phyloP scores from a whole-genome alignment of 37 sponge, comb jelly and placozoan species.

The Oscarella lobularis region DNA sequence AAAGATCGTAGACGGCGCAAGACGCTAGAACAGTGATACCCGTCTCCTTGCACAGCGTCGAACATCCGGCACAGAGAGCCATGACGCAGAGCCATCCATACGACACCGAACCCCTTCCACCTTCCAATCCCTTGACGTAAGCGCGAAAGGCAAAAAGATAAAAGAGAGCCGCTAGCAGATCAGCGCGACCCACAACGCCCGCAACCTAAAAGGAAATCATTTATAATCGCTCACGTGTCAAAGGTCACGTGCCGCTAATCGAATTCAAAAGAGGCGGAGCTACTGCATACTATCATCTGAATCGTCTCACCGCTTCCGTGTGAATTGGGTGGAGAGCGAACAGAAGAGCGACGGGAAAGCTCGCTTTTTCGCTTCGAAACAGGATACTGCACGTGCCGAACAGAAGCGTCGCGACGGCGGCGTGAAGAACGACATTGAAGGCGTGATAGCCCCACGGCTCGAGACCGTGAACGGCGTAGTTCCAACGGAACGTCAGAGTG shows the following conservation, averaged over 20 bases:
- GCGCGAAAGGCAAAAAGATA: slow-evolving; percentile 48
- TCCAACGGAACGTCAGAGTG: slow-evolving; percentile 43
- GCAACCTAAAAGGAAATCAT: slow-evolving; percentile 33
- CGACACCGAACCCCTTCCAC: neutral
- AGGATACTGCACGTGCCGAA: slow-evolving; percentile 4
- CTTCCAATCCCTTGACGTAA: slow-evolving; percentile 22
- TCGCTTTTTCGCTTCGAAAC: neutral
- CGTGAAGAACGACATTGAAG: slow-evolving; percentile 52
- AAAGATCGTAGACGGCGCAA: slow-evolving; percentile 25
- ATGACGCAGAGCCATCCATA: slow-evolving; percentile 6
- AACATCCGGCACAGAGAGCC: slow-evolving; percentile 5
- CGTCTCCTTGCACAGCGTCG: slow-evolving; percentile 56
- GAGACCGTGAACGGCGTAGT: slow-evolving; percentile 49
- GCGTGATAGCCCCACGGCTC: slow-evolving; percentile 56
- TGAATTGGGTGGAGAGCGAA: slow-evolving; percentile 86
- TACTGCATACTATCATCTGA: too few relatives aligned
- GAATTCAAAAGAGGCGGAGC: neutral
- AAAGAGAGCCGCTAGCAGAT: slow-evolving; percentile 57
- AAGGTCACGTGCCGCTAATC: neutral
- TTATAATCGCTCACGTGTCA: neutral
- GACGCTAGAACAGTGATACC: slow-evolving; percentile 60
- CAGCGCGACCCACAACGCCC: slow-evolving; percentile 73
- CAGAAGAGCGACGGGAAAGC: slow-evolving; percentile 24
- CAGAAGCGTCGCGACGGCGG: slow-evolving; percentile 37
- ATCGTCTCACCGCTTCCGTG: slow-evolving; percentile 73